A percentile compares a stretch with the other conserved stretches of the same genome.
These are phyloP conservation scores for Sphaerophoria rueppellii DNA, from an alignment of 2,888 invertebrate species.

Conservation along the genomic window DNA sequence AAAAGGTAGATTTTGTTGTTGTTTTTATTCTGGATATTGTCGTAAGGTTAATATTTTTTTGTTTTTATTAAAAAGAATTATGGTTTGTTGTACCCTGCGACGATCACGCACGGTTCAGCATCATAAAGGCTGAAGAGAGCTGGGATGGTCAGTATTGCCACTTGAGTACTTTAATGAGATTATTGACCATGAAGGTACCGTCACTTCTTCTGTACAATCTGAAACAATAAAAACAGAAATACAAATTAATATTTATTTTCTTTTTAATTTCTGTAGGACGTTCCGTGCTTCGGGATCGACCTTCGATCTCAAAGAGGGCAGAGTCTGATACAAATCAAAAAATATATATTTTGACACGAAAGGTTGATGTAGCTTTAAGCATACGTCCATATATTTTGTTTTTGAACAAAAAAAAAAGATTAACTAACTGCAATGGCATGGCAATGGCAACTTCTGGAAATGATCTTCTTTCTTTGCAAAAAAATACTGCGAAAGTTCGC, in stretches of 20 bases:
- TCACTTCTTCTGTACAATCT: constrained; percentile 1
- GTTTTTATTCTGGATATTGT: constrained; percentile 16
- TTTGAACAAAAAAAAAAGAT: constrained; percentile 27
- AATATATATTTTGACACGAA: constrained; percentile 42
- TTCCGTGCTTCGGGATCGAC: constrained; percentile 40
- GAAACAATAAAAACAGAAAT: constrained; percentile 31
- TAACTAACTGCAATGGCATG: constrained; percentile 40
- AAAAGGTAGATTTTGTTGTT: constrained; percentile 36
- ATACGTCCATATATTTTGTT: not conserved
- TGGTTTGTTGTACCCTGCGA: constrained; percentile 34
- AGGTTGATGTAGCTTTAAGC: constrained; percentile 32
- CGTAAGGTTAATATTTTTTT: constrained; percentile 6
- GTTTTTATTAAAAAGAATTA: constrained; percentile 30
- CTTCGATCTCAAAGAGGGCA: constrained; percentile 59
- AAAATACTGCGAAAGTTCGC: constrained; percentile 34
- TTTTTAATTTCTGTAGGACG: constrained; percentile 58
- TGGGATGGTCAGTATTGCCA: constrained; percentile 38
- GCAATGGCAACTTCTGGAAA: constrained; percentile 45
- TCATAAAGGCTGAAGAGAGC: constrained; percentile 34
- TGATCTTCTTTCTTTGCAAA: constrained; percentile 46
- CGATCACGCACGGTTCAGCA: constrained; percentile 53
- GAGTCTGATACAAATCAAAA: constrained; percentile 62
- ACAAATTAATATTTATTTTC: constrained; percentile 63
- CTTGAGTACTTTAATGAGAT: constrained; percentile 50
- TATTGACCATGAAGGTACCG: constrained; percentile 45